Evolutionary conservation across 1,140 invertebrate species (phyloP).

Genomic region (Hormaphis cornu): DNA sequence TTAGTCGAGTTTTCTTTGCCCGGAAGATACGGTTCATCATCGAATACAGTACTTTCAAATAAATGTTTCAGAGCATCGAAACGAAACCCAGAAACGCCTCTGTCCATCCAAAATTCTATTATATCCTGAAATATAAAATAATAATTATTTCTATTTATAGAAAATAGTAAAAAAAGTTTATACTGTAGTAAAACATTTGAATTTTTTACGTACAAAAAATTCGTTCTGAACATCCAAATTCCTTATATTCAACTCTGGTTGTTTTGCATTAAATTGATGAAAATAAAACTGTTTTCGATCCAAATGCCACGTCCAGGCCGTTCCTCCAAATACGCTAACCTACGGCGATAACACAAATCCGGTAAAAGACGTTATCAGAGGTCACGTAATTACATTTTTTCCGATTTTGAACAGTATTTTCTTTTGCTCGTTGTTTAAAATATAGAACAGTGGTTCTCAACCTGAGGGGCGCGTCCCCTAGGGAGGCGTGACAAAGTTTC

Average conservation of each 20-base stretch:
- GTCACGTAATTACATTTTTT: neutral
- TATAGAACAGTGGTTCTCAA: no score
- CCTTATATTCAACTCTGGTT: slow-evolving; percentile 61
- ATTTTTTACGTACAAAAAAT: slow-evolving; percentile 2
- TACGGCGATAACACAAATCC: slow-evolving; percentile 37
- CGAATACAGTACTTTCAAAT: slow-evolving; percentile 42
- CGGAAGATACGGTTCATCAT: slow-evolving; percentile 39
- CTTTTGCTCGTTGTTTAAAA: no score
- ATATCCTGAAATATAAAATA: slow-evolving; percentile 41
- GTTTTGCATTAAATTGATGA: slow-evolving; percentile 58
- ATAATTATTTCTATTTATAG: neutral
- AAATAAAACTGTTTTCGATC: slow-evolving; percentile 60
- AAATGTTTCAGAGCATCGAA: slow-evolving; percentile 51
- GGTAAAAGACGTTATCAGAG: neutral
- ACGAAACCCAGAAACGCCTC: slow-evolving; percentile 60
- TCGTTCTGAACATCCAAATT: neutral
- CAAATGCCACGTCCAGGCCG: slow-evolving; percentile 60
- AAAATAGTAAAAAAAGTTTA: neutral
- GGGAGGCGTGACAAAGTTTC: no score
- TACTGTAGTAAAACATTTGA: neutral
- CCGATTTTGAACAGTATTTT: no score
- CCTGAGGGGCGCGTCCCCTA: no score
- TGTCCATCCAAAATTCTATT: slow-evolving; percentile 53
- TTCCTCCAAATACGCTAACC: slow-evolving; percentile 55
- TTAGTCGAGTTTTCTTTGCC: neutral